Base-by-base conservation (phyloP, 2,113 vertebrate genomes). In the Ursus arctos region DNA sequence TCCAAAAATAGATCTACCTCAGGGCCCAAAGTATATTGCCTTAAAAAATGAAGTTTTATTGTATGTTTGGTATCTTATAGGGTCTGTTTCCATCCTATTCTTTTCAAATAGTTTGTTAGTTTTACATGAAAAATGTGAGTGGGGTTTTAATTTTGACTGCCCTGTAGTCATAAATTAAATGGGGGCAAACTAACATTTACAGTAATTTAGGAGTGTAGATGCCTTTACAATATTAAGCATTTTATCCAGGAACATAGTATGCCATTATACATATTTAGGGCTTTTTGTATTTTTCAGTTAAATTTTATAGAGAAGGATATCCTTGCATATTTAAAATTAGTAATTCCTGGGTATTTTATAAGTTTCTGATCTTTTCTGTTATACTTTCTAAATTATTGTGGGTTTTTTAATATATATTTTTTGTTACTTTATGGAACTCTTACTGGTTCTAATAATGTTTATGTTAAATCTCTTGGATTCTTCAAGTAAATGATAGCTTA, bases 41-140 rank as follows among this genome's bases (percentile, higher is more conserved):
- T 74, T 80, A 94, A 47, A 79, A 91, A 88, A 67, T 80, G 36
- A 51, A 59, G 55, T 93, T 94, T 71, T 77, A 74, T 84, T 96
- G 1, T 84, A 14, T 94, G 74, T 84, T 94, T 57, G 24, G 18
- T 88, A 49, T 49, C 76, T 76, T 51, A 6, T 63, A 86, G 9
- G 7, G 11, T 43, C 69, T 81, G 28, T 69, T 94, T 97, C 19
- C 14, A 77, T 69, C 16, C 6, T 67, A 19, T 22, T 85, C 15
- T 43, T 26, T 84, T 89, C 28, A 67, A 94, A 53, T 8, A 28
- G 7, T 55, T 71, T 88, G 16, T 91, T 89, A 71, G 9, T 89
- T 79, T 76, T 90, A 15, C 8, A 28, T 72, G 15, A 81, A 82
- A 57, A 63, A 15, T 83, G 7, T 69, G 40, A 21, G 0, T 87